Base-by-base conservation (phyloP, 2,888 invertebrate genomes). In the Heliconius erato region DNA sequence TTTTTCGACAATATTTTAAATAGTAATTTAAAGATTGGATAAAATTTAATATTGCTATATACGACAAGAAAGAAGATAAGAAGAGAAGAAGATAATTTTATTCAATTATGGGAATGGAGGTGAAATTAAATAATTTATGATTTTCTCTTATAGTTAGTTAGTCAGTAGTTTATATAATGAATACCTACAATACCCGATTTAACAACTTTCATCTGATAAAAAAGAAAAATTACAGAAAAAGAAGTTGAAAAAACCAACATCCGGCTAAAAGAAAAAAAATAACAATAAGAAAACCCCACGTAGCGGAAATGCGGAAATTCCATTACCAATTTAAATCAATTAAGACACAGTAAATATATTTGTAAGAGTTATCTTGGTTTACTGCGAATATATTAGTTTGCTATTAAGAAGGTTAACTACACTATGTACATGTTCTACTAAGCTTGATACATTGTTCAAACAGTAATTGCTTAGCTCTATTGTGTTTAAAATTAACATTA, bases 291-390 rank as follows among this genome's bases (percentile, higher is more conserved):
- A 91, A 91, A 89, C 87, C 90, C 89, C 88, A 82, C 82, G 86
- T 87, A 87, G 83, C 89, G 91, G 91, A 91, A 91, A 88, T 88
- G 67, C 88, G 91, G 90, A 91, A 91, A 91, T 90, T 90, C 91
- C 91, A 85, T 84, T 71, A 81, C 69, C 81, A 74, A 79, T 80
- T 79, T 80, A 81, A 83, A 81, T 82, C 68, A 67, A 84, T 83
- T 83, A 76, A 77, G 74, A 71, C 76, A 74, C 63, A 80, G 83
- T 67, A 44, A 67, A 78, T 12, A 78, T 16, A 67, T 44, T 54
- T 54, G 59, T 35, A n/a, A 76, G 74, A 76, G 14, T 35, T n/a
- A n/a, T 76, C 59, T 76, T 32, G 35, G 19, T 59, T 76, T 76
- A 76, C 74, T 76, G 74, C 35, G n/a, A 76, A 63, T 54, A 59